These are phyloP conservation scores for Coelopa frigida DNA, from an alignment of 1,140 invertebrate species.

Conservation along the genomic window DNA sequence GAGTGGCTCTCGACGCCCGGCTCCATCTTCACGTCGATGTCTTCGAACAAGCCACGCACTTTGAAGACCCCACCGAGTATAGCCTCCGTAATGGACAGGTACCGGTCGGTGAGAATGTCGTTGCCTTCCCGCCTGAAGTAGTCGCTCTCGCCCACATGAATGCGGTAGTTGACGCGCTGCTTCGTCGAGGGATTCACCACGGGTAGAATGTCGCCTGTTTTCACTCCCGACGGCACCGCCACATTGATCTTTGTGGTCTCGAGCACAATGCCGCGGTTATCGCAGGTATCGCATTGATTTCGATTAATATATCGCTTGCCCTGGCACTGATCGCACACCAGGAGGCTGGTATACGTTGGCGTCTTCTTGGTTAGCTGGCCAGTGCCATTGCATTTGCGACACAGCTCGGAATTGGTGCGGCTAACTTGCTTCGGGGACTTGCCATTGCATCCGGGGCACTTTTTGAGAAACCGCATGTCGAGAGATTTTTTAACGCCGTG, in stretches of 20 bases:
- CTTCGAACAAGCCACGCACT: constrained; percentile 32
- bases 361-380: constrained; percentile 28
- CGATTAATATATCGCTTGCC: constrained; percentile 33
- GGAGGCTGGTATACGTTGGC: constrained; percentile 19
- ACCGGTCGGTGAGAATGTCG: constrained; percentile 30
- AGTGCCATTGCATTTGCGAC: constrained; percentile 34
- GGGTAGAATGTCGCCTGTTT: constrained; percentile 27
- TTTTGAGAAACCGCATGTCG: constrained; percentile 25
- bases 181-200: constrained; percentile 32
- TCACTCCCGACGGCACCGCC: constrained; percentile 28
- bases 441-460: constrained; percentile 33
- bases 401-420: constrained; percentile 28
- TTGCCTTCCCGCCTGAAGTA: constrained; percentile 36
- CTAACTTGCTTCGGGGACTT: constrained; percentile 29
- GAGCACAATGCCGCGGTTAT: constrained; percentile 27
- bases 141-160: constrained; percentile 24
- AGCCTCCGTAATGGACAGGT: constrained; percentile 29
- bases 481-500: constrained; percentile 33
- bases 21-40: constrained; percentile 26
- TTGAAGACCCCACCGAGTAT: constrained; percentile 29
- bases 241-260: constrained; percentile 24
- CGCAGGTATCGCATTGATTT: constrained; percentile 33
- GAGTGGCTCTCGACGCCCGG: constrained; percentile 35
- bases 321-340: constrained; percentile 27
- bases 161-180: constrained; percentile 23